phyloP scores from a whole-genome alignment of 2,113 vertebrate genomes.

The Elephantulus edwardii region DNA sequence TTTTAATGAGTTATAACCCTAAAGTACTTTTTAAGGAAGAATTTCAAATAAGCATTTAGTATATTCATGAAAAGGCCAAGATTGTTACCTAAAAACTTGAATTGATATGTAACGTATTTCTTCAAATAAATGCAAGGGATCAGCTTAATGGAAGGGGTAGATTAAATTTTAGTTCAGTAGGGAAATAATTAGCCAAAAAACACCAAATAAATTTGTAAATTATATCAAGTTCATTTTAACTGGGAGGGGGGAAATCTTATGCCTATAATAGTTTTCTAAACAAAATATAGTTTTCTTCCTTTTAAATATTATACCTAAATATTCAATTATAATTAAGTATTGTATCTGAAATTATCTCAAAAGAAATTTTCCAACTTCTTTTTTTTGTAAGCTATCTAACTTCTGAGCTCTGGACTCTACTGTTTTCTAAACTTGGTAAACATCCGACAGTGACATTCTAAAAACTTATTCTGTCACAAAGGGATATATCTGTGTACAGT shows the following conservation, averaged over 20 bases:
- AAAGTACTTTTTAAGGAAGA: slow-evolving; percentile 49
- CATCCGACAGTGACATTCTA: slow-evolving; percentile 58
- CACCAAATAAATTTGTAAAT: background rate
- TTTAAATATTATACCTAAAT: slow-evolving; percentile 31
- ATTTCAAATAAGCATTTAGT: slow-evolving; percentile 42
- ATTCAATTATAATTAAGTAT: no score
- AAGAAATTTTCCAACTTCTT: slow-evolving; percentile 51
- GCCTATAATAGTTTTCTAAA: background rate
- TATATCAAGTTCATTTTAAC: slow-evolving; percentile 20
- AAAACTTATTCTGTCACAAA: slow-evolving; percentile 58
- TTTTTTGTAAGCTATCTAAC: slow-evolving; percentile 26
- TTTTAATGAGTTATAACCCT: slow-evolving; percentile 68
- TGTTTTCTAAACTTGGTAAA: slow-evolving; percentile 69
- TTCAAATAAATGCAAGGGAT: slow-evolving; percentile 2
- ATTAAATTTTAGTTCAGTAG: slow-evolving; percentile 12
- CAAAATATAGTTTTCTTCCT: slow-evolving; percentile 37
- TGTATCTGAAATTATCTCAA: slow-evolving; percentile 60
- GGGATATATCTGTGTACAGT: background rate
- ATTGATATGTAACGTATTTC: background rate
- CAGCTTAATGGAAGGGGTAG: slow-evolving; percentile 30
- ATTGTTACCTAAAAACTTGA: background rate
- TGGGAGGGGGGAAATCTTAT: slow-evolving; percentile 37
- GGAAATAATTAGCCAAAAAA: slow-evolving; percentile 39
- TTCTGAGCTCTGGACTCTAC: slow-evolving; percentile 32
- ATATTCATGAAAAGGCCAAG: slow-evolving; percentile 14